Evolutionary conservation across 2,113 vertebrate genomes (phyloP).

Genomic region (Indicator indicator): DNA sequence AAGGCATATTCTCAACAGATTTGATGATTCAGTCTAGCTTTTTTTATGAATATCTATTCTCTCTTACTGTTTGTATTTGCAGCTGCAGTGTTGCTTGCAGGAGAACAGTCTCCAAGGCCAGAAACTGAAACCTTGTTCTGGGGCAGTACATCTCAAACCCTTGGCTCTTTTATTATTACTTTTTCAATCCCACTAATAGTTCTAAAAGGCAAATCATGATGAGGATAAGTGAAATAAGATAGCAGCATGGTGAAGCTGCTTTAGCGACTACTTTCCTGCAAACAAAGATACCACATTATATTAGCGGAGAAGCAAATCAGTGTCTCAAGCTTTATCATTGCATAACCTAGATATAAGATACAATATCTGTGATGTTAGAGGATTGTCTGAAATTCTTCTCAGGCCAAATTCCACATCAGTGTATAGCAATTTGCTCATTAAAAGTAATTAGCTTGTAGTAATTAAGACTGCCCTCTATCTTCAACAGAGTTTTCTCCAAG

Average conservation of each 20-base stretch:
- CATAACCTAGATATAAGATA: background rate
- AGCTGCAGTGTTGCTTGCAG: conserved; percentile 2
- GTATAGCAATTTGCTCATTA: conserved; percentile 8
- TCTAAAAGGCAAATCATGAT: background rate
- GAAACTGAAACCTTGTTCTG: conserved; percentile 6
- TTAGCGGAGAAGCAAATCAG: background rate
- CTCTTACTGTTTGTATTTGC: conserved; percentile 23
- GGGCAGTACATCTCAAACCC: background rate
- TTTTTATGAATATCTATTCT: conserved; percentile 27
- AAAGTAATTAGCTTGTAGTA: conserved; percentile 10
- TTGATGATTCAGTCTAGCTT: conserved; percentile 52
- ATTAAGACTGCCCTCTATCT: background rate
- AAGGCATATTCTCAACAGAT: conserved; percentile 53
- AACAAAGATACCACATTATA: background rate
- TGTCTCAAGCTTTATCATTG: background rate
- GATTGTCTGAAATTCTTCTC: background rate
- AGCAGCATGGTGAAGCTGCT: background rate
- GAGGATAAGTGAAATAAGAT: background rate
- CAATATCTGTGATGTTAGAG: background rate
- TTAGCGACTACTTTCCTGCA: conserved; percentile 1
- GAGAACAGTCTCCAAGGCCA: background rate
- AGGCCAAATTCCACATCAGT: background rate
- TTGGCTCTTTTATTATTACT: background rate
- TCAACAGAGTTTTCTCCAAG: background rate
- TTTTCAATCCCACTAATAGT: background rate